Evolutionary conservation across 1,140 invertebrate genomes (phyloP).

Genomic region (Eriosoma lanigerum): DNA sequence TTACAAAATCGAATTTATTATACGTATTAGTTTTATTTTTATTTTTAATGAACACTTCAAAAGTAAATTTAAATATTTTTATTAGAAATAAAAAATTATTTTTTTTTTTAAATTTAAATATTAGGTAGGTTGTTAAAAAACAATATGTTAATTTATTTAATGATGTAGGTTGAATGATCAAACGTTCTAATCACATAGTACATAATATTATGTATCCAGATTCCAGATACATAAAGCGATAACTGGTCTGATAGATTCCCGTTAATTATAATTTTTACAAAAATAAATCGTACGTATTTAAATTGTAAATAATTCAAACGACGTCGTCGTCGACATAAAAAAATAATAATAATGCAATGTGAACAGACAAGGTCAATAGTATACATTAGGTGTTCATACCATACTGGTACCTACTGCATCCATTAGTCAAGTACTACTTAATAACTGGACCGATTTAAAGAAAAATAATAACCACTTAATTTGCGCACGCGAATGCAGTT

Average conservation of each 20-base stretch:
- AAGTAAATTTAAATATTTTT: too few relatives aligned
- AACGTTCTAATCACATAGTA: too few relatives aligned
- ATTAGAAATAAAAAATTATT: too few relatives aligned
- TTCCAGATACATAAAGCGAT: neutral
- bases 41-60: too few relatives aligned
- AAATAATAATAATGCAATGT: neutral
- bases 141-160: too few relatives aligned
- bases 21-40: too few relatives aligned
- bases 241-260: neutral
- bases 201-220: too few relatives aligned
- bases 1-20: too few relatives aligned
- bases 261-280: neutral
- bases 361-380: neutral
- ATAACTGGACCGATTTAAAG: slow-evolving; percentile 33
- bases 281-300: neutral
- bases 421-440: slow-evolving; percentile 48
- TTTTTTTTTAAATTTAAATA: too few relatives aligned
- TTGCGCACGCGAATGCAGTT: neutral
- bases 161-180: too few relatives aligned
- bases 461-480: neutral
- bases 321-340: neutral
- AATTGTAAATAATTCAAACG: neutral
- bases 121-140: too few relatives aligned
- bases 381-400: slow-evolving; percentile 1
- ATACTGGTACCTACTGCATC: neutral